Evolutionary conservation across 2,113 vertebrate genomes (phyloP).

Genomic region (Addax nasomaculatus): DNA sequence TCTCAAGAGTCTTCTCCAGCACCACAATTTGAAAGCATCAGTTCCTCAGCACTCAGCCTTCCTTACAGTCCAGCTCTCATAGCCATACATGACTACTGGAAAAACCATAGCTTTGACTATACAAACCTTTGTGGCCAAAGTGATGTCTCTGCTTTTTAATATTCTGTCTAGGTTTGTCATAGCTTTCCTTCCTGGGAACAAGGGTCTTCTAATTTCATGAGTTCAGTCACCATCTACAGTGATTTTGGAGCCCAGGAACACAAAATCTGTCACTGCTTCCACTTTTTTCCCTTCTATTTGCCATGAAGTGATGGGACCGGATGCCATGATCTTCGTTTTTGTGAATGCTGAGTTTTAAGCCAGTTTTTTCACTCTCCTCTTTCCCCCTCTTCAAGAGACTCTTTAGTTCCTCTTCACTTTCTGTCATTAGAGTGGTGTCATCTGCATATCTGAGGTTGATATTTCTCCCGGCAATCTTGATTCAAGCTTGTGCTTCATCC

Average conservation of each 20-base stretch:
- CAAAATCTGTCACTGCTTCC: neutral
- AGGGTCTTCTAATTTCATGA: neutral
- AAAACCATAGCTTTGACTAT: neutral
- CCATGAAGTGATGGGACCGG: neutral
- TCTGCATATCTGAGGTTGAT: neutral
- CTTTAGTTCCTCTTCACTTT: neutral
- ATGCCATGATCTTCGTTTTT: neutral
- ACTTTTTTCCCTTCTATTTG: neutral
- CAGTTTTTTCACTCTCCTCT: neutral
- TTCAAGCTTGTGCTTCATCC: neutral
- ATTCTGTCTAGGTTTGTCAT: neutral
- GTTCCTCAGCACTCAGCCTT: neutral
- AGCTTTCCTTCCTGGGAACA: neutral
- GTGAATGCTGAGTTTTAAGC: neutral
- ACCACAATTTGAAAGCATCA: neutral
- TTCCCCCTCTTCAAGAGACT: neutral
- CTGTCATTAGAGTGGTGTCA: neutral
- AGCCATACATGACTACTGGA: neutral
- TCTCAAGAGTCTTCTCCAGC: neutral
- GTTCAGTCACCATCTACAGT: neutral
- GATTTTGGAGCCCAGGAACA: neutral
- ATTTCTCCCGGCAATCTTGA: neutral
- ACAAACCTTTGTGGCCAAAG: neutral
- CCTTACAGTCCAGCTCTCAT: neutral
- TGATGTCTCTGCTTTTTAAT: neutral